Conservation (phyloP, 2,797 vertebrate species). For the Darevskia mixta region DNA sequence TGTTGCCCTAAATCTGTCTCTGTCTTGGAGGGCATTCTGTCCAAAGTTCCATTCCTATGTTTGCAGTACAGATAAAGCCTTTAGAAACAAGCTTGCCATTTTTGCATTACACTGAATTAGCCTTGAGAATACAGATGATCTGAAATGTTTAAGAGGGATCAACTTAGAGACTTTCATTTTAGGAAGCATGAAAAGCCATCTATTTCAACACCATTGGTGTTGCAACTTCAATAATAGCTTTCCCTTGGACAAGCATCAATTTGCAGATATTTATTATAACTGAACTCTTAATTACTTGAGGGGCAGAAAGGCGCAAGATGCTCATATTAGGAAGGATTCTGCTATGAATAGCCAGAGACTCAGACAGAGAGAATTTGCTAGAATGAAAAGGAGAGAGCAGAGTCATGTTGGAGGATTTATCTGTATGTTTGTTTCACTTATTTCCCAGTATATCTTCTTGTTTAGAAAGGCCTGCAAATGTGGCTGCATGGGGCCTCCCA, state of each 20-base stretch:
- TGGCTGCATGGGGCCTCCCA: neutral
- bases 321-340: neutral
- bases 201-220: neutral
- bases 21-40: no score
- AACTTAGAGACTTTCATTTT: neutral
- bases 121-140: neutral
- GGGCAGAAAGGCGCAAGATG: neutral
- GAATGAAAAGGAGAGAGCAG: neutral
- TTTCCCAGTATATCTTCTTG: no score
- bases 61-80: neutral
- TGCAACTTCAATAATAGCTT: neutral
- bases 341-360: constrained; percentile 8
- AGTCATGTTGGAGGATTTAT: neutral
- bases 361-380: neutral
- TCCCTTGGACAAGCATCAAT: neutral
- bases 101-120: neutral
- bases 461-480: neutral
- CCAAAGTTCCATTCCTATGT: neutral
- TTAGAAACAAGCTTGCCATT: neutral
- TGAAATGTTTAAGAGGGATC: neutral
- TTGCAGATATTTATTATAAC: constrained; percentile 18
- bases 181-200: neutral
- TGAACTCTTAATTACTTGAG: constrained; percentile 17
- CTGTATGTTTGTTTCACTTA: no score
- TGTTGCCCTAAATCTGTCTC: no score